Evolutionary conservation across 2,797 vertebrate genomes (phyloP).

Genomic region (Myoxocephalus aenaeus): DNA sequence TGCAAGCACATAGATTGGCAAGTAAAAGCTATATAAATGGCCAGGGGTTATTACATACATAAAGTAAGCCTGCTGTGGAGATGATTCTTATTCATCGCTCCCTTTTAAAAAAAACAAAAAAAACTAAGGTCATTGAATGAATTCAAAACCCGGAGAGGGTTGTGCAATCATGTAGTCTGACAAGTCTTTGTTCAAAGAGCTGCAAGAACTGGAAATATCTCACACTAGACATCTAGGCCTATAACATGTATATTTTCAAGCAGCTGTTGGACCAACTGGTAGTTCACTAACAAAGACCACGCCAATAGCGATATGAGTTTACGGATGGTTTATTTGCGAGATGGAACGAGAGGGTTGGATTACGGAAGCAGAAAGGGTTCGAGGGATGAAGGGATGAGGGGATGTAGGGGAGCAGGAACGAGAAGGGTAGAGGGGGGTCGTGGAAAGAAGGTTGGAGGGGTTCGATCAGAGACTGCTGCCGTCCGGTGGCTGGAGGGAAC

Average conservation of each 20-base stretch:
- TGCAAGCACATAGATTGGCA: slow-evolving; percentile 22
- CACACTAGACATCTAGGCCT: background rate
- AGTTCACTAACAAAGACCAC: background rate
- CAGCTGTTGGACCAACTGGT: background rate
- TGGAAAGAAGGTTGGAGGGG: too few species aligned
- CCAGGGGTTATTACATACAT: background rate
- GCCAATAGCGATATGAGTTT: too few species aligned
- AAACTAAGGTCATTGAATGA: background rate
- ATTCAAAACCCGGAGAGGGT: background rate
- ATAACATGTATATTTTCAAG: background rate
- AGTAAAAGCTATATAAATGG: slow-evolving; percentile 20
- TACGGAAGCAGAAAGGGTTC: too few species aligned
- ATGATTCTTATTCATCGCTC: background rate
- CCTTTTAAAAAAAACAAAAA: background rate
- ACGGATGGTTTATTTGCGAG: too few species aligned
- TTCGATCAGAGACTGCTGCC: too few species aligned
- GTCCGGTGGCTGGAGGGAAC: too few species aligned
- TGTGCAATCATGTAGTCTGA: background rate
- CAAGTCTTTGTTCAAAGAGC: background rate
- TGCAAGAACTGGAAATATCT: background rate
- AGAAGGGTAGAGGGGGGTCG: too few species aligned
- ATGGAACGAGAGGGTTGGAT: too few species aligned
- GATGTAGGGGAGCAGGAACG: too few species aligned
- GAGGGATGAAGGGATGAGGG: too few species aligned
- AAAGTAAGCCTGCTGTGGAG: background rate